phyloP scores from a whole-genome alignment of 2,797 vertebrate genomes.

The Enteromius trimaculatus region DNA sequence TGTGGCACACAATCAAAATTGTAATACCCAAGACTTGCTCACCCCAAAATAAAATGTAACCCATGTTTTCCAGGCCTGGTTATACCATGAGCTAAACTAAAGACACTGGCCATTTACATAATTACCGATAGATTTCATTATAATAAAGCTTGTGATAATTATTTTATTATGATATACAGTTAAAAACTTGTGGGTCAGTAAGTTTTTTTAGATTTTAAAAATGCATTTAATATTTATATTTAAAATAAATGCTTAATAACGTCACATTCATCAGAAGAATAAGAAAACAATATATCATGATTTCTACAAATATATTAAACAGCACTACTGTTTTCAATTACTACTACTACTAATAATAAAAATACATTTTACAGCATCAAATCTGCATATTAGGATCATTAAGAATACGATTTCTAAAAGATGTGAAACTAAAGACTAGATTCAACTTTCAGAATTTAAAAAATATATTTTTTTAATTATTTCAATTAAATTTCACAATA shows the following conservation, averaged over 20 bases:
- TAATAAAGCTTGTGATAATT: not conserved
- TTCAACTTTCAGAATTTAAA: not conserved
- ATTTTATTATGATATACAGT: not conserved
- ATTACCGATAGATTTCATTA: not conserved
- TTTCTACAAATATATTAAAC: not conserved
- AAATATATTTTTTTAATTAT: not conserved
- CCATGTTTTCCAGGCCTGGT: not conserved
- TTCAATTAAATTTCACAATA: not conserved
- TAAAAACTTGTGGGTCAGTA: not conserved
- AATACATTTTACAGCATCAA: not conserved
- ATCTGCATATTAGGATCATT: not conserved
- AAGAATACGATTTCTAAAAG: not conserved
- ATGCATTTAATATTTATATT: not conserved
- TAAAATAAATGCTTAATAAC: not conserved
- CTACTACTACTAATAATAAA: not conserved
- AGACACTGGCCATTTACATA: not conserved
- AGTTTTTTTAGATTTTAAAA: not conserved
- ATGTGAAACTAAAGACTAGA: not conserved
- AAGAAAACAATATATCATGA: not conserved
- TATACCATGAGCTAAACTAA: not conserved
- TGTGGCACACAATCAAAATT: slow-evolving; percentile 16
- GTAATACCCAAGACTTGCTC: not conserved
- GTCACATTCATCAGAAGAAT: not conserved
- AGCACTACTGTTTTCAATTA: not conserved
- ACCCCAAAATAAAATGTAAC: too few relatives aligned